Base-by-base conservation (phyloP, 2,888 invertebrate genomes). In the Caenorhabditis virilis region DNA sequence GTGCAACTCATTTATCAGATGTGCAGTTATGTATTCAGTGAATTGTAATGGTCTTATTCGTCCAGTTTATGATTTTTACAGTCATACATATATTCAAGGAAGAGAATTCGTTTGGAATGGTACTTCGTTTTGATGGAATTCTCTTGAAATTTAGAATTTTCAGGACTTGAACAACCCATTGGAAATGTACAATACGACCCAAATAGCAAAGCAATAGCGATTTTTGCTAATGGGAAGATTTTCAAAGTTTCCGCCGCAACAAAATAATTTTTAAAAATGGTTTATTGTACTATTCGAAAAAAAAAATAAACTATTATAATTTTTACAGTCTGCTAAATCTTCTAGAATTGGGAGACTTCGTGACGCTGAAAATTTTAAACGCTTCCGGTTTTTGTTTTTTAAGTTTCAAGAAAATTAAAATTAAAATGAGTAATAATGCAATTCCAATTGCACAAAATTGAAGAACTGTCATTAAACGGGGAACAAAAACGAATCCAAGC, bases 401-500 rank as follows among this genome's bases (percentile, higher is more conserved):
- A n/a, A n/a, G n/a, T n/a, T n/a, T n/a, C n/a, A n/a, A n/a, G n/a
- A n/a, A n/a, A n/a, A n/a, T n/a, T n/a, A n/a, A n/a, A n/a, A n/a
- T n/a, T n/a, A n/a, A n/a, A n/a, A n/a, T n/a, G n/a, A n/a, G n/a
- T n/a, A n/a, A n/a, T n/a, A n/a, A n/a, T 6, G 64, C 69, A n/a
- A 76, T 26, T 5, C 48, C 57, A 20, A 72, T 35, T 13, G 53
- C 41, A 15, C 56, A 33, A 35, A 64, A 72, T 51, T 76, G 72
- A 0, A 73, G 33, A 5, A 67, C 43, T 39, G 45, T 50, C 38
- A 76, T 61, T 13, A 71, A 33, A n/a, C 50, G 57, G 9, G 76
- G 76, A 2, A 76, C 55, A 9, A 70, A 42, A 22, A 76, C 76
- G 43, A 76, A 72, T 36, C 71, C 72, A 2, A 70, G 39, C 65